A percentile compares a stretch with the other conserved stretches of the same genome.
These are phyloP conservation scores for Xanthorhoe designata DNA, from an alignment of 2,888 invertebrate species.

Conservation along the genomic window DNA sequence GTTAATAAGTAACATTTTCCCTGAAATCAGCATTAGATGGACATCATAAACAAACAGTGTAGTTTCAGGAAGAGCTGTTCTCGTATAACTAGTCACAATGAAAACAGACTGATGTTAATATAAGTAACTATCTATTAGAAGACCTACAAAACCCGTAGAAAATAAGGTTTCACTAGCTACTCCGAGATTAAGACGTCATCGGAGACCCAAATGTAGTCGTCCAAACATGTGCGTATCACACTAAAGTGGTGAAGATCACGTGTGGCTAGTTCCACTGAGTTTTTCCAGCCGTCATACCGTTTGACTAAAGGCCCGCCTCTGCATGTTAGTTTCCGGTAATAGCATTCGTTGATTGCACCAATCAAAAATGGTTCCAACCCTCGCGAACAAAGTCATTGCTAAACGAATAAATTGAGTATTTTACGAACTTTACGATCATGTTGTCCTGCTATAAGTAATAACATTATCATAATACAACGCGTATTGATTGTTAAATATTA, in stretches of 20 bases:
- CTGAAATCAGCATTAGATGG: constrained; percentile 33
- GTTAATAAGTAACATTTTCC: constrained; percentile 25
- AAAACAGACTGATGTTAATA: constrained; percentile 10
- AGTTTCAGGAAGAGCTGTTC: constrained; percentile 16
- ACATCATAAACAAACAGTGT: constrained; percentile 52
- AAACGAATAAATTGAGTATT: constrained; percentile 29
- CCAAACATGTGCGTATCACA: background rate
- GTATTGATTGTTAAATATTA: constrained; percentile 27
- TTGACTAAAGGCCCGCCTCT: constrained; percentile 17
- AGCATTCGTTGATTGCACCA: constrained; percentile 31
- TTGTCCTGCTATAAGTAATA: constrained; percentile 26
- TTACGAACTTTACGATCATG: constrained; percentile 28
- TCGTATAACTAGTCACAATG: constrained; percentile 2
- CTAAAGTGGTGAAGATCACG: constrained; percentile 8
- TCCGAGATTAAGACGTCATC: constrained; percentile 1
- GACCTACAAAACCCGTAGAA: background rate
- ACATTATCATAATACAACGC: constrained; percentile 28
- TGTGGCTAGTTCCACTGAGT: constrained; percentile 21
- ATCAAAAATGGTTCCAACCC: constrained; percentile 27
- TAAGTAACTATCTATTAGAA: background rate
- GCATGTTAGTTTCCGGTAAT: constrained; percentile 26
- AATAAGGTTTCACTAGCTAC: background rate
- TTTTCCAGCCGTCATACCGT: constrained; percentile 20
- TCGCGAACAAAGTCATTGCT: constrained; percentile 25
- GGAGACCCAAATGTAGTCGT: background rate